Percentiles rank a stretch among this genome's conserved stretches.
Conservation (phyloP, 23 tunicate genomes). For the Halocynthia aurantium region DNA sequence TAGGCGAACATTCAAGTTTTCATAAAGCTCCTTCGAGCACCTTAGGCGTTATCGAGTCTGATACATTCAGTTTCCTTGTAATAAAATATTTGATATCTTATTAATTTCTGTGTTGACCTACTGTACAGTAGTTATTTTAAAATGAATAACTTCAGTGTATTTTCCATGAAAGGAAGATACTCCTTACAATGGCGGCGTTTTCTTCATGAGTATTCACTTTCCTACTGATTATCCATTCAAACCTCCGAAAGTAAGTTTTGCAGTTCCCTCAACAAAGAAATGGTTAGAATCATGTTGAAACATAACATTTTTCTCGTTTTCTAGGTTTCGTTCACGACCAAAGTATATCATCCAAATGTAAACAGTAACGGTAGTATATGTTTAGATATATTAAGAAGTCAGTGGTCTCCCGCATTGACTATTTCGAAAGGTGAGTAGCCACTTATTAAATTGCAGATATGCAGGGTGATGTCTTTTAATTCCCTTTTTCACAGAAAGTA, state of each 20-base stretch:
- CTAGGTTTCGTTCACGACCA: conserved; percentile 62
- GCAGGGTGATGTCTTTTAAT: conserved; percentile 6
- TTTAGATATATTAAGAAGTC: conserved; percentile 73
- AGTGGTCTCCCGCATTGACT: conserved; percentile 96
- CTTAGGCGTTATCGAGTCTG: too few relatives aligned
- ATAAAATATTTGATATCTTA: too few relatives aligned
- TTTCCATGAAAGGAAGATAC: conserved; percentile 33
- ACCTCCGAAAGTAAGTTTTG: conserved; percentile 59
- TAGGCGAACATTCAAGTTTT: too few relatives aligned
- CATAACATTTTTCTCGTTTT: background rate
- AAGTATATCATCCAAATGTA: conserved; percentile 74
- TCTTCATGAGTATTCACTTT: conserved; percentile 64
- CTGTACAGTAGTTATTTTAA: background rate
- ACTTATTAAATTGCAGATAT: background rate
- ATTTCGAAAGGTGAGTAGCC: conserved; percentile 57
- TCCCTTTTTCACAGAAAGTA: background rate
- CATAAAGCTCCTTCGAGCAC: too few relatives aligned
- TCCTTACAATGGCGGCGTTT: conserved; percentile 69
- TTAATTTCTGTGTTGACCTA: background rate
- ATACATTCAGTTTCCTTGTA: background rate
- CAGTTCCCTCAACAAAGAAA: background rate
- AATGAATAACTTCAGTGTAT: background rate
- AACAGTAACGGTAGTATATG: conserved; percentile 93
- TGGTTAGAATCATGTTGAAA: background rate
- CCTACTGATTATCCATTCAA: conserved; percentile 91